Base-by-base conservation (phyloP, 2,888 invertebrate genomes). In the Philopedon plagiatum region DNA sequence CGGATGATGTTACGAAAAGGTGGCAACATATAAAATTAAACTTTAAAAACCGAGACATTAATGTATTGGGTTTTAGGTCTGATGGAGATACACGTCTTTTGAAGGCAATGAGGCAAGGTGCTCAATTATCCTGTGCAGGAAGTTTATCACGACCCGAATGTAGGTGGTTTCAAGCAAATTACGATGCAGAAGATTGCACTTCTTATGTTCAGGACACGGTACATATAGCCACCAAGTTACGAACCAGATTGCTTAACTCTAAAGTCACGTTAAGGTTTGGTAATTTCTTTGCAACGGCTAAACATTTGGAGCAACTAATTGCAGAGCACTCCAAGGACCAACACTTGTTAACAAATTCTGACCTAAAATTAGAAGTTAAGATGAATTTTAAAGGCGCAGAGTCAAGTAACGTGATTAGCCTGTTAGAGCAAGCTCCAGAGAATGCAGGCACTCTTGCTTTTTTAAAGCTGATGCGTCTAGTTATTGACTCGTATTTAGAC, bases 351-450 rank as follows among this genome's bases (percentile, higher is more conserved):
- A 66, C 58, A 23, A 3, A 7, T 18, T 60, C 51, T 3, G 68
- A 68, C n/a, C 11, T 74, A n/a, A 44, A 39, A 23, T 15, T 46
- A 8, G 68, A 71, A 56, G 74, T 71, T 51, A 71, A 74, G 29
- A 74, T 39, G 37, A 58, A 39, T 34, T 58, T 19, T 37, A 15
- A 39, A 58, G 37, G 39, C 13, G 58, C 58, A 15, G 64, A 68
- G 68, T 37, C 39, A 15, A 18, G 1, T 19, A 58, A 29, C 9
- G 58, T 58, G 5, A 57, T 57, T 37, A 34, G 15, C 18, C 9
- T 58, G 39, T 23, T 58, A 37, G 34, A 57, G 4, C n/a, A 37
- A 26, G 29, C 11, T 57, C 5, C 57, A 34, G 57, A 37, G 19
- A 34, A 26, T 23, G 18, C 5, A 18, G 58, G 58, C 18, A 39